These are phyloP conservation scores for Helostoma temminkii DNA, from an alignment of 2,797 vertebrate genomes.

Conservation along the genomic window DNA sequence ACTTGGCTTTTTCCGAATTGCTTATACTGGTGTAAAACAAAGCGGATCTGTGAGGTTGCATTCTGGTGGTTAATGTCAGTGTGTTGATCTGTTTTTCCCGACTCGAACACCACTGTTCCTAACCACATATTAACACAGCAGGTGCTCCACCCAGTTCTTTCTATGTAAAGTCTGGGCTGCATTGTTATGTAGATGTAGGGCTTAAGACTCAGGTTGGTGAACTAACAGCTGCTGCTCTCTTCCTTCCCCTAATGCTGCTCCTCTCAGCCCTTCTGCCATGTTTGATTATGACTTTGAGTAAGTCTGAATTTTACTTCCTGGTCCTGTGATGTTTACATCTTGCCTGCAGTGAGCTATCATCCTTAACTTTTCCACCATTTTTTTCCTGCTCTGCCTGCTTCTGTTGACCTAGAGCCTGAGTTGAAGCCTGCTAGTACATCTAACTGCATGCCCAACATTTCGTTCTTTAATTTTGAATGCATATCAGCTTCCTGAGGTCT, in stretches of 20 bases:
- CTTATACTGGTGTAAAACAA: background rate
- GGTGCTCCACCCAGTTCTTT: constrained; percentile 26
- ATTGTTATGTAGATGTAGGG: constrained; percentile 46
- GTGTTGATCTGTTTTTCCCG: constrained; percentile 20
- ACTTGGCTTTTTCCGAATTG: constrained; percentile 3
- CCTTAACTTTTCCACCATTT: constrained; percentile 28
- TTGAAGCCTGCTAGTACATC: constrained; percentile 42
- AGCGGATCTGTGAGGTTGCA: background rate
- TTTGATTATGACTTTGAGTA: constrained; percentile 99
- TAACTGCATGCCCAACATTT: constrained; percentile 66
- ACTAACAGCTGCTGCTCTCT: constrained; percentile 98
- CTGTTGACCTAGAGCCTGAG: constrained; percentile 37
- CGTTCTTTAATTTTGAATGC: constrained; percentile 35
- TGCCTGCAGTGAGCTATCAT: constrained; percentile 55
- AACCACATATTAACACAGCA: constrained; percentile 49
- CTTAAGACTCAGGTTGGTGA: constrained; percentile 73
- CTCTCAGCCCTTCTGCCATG: constrained; percentile 99
- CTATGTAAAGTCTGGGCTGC: constrained; percentile 54
- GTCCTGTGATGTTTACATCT: constrained; percentile 84
- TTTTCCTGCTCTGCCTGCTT: constrained; percentile 31
- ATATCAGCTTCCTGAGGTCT: constrained; percentile 33
- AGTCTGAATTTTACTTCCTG: constrained; percentile 93
- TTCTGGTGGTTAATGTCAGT: background rate
- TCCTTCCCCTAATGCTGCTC: constrained; percentile 93
- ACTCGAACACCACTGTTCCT: constrained; percentile 21